These are phyloP conservation scores for Actinia equina DNA, from an alignment of 64 coral and sea anemone genomes.

Conservation along the genomic window DNA sequence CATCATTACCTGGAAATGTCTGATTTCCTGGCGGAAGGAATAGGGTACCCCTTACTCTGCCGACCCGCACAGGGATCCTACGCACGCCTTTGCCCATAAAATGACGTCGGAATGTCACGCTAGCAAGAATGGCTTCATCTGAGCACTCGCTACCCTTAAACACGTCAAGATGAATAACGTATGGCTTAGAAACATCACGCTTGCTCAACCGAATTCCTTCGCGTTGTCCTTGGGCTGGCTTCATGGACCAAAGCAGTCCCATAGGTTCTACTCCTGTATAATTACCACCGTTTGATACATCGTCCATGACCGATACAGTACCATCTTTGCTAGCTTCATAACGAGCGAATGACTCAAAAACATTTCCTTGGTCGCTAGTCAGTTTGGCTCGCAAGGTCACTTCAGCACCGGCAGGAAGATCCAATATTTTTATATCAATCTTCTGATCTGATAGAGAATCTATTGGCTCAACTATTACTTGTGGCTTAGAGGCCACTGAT, in stretches of 20 bases:
- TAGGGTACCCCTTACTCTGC: conserved; percentile 60
- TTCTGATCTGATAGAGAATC: conserved; percentile 5
- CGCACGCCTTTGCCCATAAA: conserved; percentile 47
- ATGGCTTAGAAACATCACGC: conserved; percentile 47
- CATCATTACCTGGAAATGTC: conserved; percentile 72
- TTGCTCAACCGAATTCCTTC: conserved; percentile 48
- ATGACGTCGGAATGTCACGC: conserved; percentile 17
- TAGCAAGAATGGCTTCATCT: conserved; percentile 3
- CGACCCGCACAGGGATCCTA: conserved; percentile 53
- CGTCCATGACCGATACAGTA: conserved; percentile 23
- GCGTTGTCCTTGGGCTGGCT: conserved; percentile 28
- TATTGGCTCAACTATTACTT: background rate
- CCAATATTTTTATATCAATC: background rate
- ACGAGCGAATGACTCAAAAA: conserved; percentile 60
- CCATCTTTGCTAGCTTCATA: conserved; percentile 45
- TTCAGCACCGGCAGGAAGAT: background rate
- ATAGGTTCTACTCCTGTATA: conserved; percentile 69
- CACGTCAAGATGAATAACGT: conserved; percentile 29
- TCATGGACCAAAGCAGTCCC: conserved; percentile 65
- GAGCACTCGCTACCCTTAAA: conserved; percentile 31
- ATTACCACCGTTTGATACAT: conserved; percentile 17
- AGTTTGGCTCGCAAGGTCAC: conserved; percentile 56
- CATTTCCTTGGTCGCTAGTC: conserved; percentile 44
- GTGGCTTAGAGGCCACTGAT: background rate
- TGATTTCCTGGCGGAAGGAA: conserved; percentile 69